These are phyloP conservation scores for Scortum barcoo DNA, from an alignment of 2,113 vertebrate species.

Conservation along the genomic window DNA sequence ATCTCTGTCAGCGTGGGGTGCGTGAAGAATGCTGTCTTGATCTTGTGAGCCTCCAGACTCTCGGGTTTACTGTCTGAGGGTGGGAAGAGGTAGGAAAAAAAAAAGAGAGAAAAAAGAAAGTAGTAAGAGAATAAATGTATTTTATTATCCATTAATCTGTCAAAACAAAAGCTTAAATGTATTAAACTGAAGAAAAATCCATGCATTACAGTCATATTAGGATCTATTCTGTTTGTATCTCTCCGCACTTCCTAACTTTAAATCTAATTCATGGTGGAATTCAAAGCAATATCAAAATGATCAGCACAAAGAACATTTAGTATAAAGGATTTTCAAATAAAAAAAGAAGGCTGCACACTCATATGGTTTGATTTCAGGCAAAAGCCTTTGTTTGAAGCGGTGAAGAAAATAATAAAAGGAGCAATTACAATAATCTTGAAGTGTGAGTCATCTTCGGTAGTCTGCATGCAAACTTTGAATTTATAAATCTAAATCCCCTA, in stretches of 20 bases:
- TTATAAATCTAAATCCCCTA: not conserved
- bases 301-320: not conserved
- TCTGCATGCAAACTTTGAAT: not conserved
- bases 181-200: not conserved
- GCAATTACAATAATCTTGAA: not conserved
- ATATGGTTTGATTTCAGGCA: too few species aligned
- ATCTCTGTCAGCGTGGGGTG: slow-evolving; percentile 95
- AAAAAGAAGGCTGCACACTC: too few species aligned
- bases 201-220: not conserved
- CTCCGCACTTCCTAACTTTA: not conserved
- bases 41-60: slow-evolving; percentile 95
- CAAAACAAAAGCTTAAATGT: not conserved
- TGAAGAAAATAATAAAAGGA: too few species aligned
- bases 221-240: not conserved
- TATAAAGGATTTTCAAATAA: not conserved
- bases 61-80: slow-evolving; percentile 93
- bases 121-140: not conserved
- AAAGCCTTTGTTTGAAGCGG: too few species aligned
- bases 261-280: not conserved
- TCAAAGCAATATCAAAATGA: not conserved
- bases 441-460: not conserved
- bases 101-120: not conserved
- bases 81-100: not conserved
- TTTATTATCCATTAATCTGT: not conserved
- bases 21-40: slow-evolving; percentile 96